Conservation (phyloP, 2,888 invertebrate genomes). For the Trachelus tabidus region DNA sequence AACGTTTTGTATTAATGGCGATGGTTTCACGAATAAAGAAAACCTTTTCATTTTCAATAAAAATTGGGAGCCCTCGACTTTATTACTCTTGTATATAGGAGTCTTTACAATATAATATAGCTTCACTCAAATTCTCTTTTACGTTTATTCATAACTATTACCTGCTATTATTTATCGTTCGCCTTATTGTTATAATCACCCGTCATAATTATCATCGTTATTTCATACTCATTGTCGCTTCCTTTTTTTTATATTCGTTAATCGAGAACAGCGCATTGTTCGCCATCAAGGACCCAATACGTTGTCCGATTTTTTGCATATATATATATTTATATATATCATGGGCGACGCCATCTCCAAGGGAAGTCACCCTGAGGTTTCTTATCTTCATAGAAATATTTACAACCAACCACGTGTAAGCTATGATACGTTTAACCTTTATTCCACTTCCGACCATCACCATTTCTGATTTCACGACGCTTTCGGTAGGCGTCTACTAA, state of each 20-base stretch:
- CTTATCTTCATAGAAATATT: slow-evolving; percentile 35
- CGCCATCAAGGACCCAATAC: neutral
- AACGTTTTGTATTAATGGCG: neutral
- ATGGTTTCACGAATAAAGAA: slow-evolving; percentile 19
- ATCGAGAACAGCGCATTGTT: neutral
- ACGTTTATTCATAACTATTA: slow-evolving; percentile 30
- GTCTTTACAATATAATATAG: slow-evolving; percentile 60
- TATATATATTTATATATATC: slow-evolving; percentile 30
- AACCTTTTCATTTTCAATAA: slow-evolving; percentile 48
- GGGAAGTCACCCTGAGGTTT: slow-evolving; percentile 18
- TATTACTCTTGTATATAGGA: slow-evolving; percentile 61
- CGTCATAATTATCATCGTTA: slow-evolving; percentile 27
- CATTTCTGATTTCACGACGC: neutral
- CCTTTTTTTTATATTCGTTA: neutral
- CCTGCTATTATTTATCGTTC: slow-evolving; percentile 40
- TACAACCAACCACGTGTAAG: slow-evolving; percentile 31
- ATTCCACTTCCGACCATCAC: neutral
- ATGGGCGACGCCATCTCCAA: slow-evolving; percentile 22
- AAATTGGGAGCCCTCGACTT: slow-evolving; percentile 60
- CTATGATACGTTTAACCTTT: neutral
- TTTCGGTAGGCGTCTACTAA: neutral
- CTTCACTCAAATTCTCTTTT: slow-evolving; percentile 50
- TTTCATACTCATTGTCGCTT: slow-evolving; percentile 24
- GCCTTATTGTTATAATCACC: slow-evolving; percentile 43
- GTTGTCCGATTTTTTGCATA: slow-evolving; percentile 28